Percentiles rank a stretch among this genome's conserved stretches.
Evolutionary conservation across 2,888 invertebrate species (phyloP).

Genomic region (Sialis lutaria): DNA sequence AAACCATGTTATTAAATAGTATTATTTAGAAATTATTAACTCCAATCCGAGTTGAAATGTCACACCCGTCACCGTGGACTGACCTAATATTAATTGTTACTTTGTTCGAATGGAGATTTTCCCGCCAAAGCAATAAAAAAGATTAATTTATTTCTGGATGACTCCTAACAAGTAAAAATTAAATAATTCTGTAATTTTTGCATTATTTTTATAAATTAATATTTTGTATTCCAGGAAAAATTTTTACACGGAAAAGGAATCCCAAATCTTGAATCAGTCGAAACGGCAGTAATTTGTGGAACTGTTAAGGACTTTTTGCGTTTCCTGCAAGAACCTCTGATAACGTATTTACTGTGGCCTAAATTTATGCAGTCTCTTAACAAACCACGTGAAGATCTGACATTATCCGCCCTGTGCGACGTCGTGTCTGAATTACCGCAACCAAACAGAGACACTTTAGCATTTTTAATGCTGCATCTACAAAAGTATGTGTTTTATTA

Average conservation of each 20-base stretch:
- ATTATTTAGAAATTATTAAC: too few species aligned
- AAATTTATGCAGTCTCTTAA: slow-evolving; percentile 59
- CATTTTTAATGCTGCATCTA: slow-evolving; percentile 80
- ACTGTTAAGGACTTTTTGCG: slow-evolving; percentile 90
- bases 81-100: too few species aligned
- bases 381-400: slow-evolving; percentile 35
- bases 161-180: too few species aligned
- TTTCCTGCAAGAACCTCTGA: slow-evolving; percentile 73
- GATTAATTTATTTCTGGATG: too few species aligned
- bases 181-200: too few species aligned
- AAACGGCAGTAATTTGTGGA: slow-evolving; percentile 82
- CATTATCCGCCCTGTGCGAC: slow-evolving; percentile 46
- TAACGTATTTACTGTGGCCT: slow-evolving; percentile 65
- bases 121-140: too few species aligned
- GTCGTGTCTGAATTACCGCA: slow-evolving; percentile 73
- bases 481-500: slow-evolving; percentile 40
- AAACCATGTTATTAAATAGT: too few species aligned
- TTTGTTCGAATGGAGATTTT: too few species aligned
- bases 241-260: slow-evolving; percentile 74
- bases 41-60: too few species aligned
- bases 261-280: slow-evolving; percentile 55
- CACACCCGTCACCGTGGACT: too few species aligned
- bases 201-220: background rate
- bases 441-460: slow-evolving; percentile 88
- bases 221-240: slow-evolving; percentile 37